Base-by-base conservation (phyloP, 2,113 vertebrate species). In the Grantiella picta region DNA sequence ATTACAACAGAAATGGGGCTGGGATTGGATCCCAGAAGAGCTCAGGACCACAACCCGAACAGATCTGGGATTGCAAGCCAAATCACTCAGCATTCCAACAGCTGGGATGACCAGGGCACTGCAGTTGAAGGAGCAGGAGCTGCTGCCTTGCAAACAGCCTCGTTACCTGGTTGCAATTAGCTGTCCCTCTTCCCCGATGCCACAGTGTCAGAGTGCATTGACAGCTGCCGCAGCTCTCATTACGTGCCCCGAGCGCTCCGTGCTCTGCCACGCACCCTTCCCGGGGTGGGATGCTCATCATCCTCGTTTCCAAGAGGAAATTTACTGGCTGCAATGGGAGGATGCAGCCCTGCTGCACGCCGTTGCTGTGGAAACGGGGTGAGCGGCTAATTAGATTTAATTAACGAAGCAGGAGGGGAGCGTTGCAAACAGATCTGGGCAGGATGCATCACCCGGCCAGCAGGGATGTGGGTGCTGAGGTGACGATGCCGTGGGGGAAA, bases 351-450 rank as follows among this genome's bases (percentile, higher is more conserved):
- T 86, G 94, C 92, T 87, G 89, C 89, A 75, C 75, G 65, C 92
- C 15, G 97, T 97, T 96, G 95, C 88, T 79, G 77, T 96, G 91
- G 97, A 61, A 96, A 97, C 96, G 8, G 71, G 60, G 52, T 69
- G 73, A 90, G 80, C 60, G 31, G 71, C 90, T 95, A 96, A 97
- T 97, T 93, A 81, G 85, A 77, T 91, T 95, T 95, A 94, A 96
- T 96, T 95, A 96, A 95, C 11, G 61, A 76, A 92, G 89, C 94
- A 40, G 87, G 91, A 94, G 95, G 78, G 86, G 66, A 56, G 89
- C 4, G 20, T 60, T 89, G 33, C 36, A 9, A 84, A 42, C 33
- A 24, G 82, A 82, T 78, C 42, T 24, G 21, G 78, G 94, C 80
- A 86, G 71, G 79, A 82, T 70, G 56, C 89, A 85, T 88, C 86